Conservation (phyloP, 37 sponge, comb jelly and placozoan species). For the Eunapius fragilis region DNA sequence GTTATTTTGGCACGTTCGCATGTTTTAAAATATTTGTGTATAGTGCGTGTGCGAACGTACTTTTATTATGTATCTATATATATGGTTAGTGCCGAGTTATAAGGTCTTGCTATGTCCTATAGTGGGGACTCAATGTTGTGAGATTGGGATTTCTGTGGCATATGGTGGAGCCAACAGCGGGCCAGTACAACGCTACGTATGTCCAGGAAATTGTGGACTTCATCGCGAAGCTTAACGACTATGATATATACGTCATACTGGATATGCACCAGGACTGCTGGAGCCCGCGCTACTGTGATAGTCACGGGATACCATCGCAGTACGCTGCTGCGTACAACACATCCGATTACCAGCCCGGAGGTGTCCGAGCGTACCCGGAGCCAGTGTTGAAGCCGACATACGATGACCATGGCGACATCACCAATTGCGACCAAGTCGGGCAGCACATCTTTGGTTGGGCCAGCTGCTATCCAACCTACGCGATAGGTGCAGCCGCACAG, state of each 20-base stretch:
- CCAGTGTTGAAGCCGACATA: conserved; percentile 41
- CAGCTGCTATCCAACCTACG: conserved; percentile 45
- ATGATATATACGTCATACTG: conserved; percentile 31
- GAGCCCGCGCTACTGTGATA: conserved; percentile 33
- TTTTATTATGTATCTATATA: not conserved
- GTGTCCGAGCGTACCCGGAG: conserved; percentile 30
- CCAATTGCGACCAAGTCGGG: conserved; percentile 40
- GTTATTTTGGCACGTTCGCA: no score
- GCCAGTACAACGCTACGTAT: conserved; percentile 37
- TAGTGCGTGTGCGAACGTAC: not conserved
- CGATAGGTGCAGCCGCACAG: conserved; percentile 54
- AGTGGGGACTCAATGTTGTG: conserved; percentile 55
- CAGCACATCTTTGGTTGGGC: conserved; percentile 45
- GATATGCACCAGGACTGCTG: conserved; percentile 63
- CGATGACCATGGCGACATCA: conserved; percentile 29
- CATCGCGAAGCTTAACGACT: conserved; percentile 17
- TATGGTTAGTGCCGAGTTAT: not conserved
- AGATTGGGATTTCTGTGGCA: conserved; percentile 53
- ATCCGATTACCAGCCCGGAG: conserved; percentile 21
- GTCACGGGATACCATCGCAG: conserved; percentile 33
- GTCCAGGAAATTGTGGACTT: conserved; percentile 21
- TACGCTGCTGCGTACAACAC: conserved; percentile 34
- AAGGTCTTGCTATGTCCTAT: no score
- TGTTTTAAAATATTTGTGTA: no score
- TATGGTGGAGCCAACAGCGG: conserved; percentile 29